phyloP scores from a whole-genome alignment of 2,113 vertebrate genomes.

The Okapia johnstoni region DNA sequence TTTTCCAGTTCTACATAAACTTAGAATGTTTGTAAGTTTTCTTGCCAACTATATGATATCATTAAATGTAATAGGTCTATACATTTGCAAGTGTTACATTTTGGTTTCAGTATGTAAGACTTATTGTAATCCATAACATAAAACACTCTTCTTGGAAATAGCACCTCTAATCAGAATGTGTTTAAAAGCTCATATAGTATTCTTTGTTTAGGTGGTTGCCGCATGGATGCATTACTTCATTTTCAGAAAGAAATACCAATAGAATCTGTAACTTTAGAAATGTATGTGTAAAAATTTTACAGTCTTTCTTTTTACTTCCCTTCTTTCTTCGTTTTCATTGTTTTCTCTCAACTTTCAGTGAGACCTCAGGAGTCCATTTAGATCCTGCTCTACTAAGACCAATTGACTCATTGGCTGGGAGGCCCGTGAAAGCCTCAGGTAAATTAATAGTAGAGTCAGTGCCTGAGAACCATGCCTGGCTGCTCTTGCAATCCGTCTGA shows the following conservation, averaged over 20 bases:
- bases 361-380: slow-evolving; percentile 80
- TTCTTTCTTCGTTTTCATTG: slow-evolving; percentile 56
- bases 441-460: slow-evolving; percentile 82
- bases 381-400: slow-evolving; percentile 70
- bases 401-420: slow-evolving; percentile 78
- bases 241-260: slow-evolving; percentile 46
- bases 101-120: slow-evolving; percentile 37
- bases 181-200: slow-evolving; percentile 46
- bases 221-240: slow-evolving; percentile 19
- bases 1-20: slow-evolving; percentile 8
- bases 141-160: slow-evolving; percentile 50
- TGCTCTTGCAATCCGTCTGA: slow-evolving; percentile 83
- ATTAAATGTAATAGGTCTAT: slow-evolving; percentile 25
- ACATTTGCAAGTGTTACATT: slow-evolving; percentile 24
- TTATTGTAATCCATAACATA: slow-evolving; percentile 48
- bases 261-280: slow-evolving; percentile 43
- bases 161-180: slow-evolving; percentile 21
- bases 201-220: neutral
- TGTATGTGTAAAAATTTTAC: slow-evolving; percentile 65
- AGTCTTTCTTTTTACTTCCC: slow-evolving; percentile 24
- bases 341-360: slow-evolving; percentile 60
- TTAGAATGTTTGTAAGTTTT: neutral
- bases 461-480: slow-evolving; percentile 78
- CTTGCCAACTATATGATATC: neutral
- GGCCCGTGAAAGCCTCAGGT: slow-evolving; percentile 74